These are phyloP conservation scores for Cacatua alba DNA, from an alignment of 2,113 vertebrate genomes.

Conservation along the genomic window DNA sequence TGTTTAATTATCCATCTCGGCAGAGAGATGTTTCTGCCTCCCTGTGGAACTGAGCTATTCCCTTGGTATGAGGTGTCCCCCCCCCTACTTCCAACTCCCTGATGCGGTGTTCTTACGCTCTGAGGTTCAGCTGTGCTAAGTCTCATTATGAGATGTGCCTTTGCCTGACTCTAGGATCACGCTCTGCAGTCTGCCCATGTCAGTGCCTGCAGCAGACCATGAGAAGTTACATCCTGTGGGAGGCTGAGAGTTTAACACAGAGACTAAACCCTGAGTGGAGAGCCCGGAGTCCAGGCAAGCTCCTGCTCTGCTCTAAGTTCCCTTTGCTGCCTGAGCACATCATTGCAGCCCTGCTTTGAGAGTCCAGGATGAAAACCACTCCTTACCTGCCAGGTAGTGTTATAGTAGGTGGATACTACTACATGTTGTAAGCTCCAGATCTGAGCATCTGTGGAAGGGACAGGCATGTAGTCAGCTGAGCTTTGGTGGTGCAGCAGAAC, in stretches of 20 bases:
- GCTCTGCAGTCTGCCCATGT: rapidly evolving
- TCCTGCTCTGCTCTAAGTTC: not conserved
- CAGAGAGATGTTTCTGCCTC: slow-evolving; percentile 20
- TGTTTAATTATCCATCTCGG: slow-evolving; percentile 55
- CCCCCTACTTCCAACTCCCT: not conserved
- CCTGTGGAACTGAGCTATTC: not conserved
- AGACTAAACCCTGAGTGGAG: not conserved
- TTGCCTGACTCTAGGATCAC: rapidly evolving
- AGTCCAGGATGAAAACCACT: not conserved
- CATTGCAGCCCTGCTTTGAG: not conserved
- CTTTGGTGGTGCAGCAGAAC: not conserved
- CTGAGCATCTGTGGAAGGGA: not conserved
- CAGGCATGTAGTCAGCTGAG: not conserved
- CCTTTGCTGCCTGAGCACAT: not conserved
- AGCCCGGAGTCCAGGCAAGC: not conserved
- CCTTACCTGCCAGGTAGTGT: not conserved
- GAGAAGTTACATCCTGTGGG: not conserved
- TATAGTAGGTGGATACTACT: not conserved
- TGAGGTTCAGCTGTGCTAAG: not conserved
- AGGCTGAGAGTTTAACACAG: not conserved
- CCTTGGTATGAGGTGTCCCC: not conserved
- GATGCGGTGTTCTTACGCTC: not conserved
- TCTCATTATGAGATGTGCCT: not conserved
- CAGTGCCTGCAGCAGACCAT: not conserved
- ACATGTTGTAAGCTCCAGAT: not conserved